Conservation (phyloP, 2,113 vertebrate species). For the Atrichornis clamosus region DNA sequence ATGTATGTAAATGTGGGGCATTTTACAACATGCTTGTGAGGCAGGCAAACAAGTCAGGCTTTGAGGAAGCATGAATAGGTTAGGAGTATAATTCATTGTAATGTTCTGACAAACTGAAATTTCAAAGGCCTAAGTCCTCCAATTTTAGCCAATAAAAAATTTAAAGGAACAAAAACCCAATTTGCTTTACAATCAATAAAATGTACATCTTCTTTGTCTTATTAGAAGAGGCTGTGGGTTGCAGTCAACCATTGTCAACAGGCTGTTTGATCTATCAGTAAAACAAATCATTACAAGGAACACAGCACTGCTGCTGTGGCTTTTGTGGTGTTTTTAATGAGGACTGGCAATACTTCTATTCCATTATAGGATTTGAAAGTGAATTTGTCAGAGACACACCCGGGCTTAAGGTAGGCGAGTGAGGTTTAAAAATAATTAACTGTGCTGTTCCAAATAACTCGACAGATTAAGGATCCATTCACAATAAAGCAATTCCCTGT, state of each 20-base stretch:
- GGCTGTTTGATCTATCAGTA: slow-evolving; percentile 55
- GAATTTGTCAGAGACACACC: slow-evolving; percentile 28
- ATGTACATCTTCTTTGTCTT: slow-evolving; percentile 36
- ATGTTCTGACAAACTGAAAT: slow-evolving; percentile 41
- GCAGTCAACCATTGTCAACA: slow-evolving; percentile 64
- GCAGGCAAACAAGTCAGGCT: slow-evolving; percentile 24
- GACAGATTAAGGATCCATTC: background rate
- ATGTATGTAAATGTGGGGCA: background rate
- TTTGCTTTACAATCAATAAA: slow-evolving; percentile 64
- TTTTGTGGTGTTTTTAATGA: slow-evolving; percentile 37
- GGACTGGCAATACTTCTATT: background rate
- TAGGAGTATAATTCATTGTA: slow-evolving; percentile 53
- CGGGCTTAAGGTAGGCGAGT: background rate
- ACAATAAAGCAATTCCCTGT: background rate
- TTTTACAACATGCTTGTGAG: slow-evolving; percentile 21
- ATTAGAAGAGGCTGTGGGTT: slow-evolving; percentile 43
- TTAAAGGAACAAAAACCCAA: slow-evolving; percentile 51
- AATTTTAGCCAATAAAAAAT: slow-evolving; percentile 56
- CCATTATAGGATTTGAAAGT: background rate
- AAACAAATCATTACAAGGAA: slow-evolving; percentile 56
- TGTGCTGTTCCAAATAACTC: background rate
- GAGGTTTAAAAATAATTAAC: slow-evolving; percentile 39
- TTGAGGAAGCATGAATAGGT: slow-evolving; percentile 39
- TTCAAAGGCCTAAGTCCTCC: slow-evolving; percentile 24
- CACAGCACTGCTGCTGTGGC: background rate